Evolutionary conservation across 2,888 invertebrate species (phyloP).

Genomic region (Drosophila gaucha): DNA sequence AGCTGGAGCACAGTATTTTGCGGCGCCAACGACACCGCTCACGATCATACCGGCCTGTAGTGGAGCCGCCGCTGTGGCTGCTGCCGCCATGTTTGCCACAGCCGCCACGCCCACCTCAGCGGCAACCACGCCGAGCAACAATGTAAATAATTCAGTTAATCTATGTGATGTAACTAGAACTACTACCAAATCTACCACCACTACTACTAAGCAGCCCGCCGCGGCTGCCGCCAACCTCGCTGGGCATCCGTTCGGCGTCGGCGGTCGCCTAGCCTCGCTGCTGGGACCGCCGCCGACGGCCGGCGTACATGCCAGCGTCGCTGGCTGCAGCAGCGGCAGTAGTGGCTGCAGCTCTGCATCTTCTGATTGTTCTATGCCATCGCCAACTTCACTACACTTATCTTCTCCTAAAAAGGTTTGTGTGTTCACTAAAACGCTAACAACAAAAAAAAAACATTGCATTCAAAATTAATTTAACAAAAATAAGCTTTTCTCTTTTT

Average conservation of each 20-base stretch:
- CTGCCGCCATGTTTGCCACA: constrained; percentile 76
- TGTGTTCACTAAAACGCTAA: constrained; percentile 78
- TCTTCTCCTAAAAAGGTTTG: constrained; percentile 85
- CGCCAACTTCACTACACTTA: constrained; percentile 85
- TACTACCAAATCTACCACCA: constrained; percentile 78
- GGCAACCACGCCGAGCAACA: constrained; percentile 81
- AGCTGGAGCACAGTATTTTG: constrained; percentile 69
- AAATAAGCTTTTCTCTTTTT: constrained; percentile 45
- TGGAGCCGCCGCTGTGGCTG: constrained; percentile 76
- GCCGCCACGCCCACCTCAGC: constrained; percentile 75
- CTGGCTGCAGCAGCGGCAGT: constrained; percentile 77
- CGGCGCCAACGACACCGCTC: constrained; percentile 78
- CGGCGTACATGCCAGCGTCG: constrained; percentile 43
- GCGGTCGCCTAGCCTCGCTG: constrained; percentile 41
- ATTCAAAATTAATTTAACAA: constrained; percentile 37
- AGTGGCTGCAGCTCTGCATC: constrained; percentile 85
- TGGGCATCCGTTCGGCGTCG: constrained; percentile 34
- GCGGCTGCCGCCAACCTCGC: constrained; percentile 41
- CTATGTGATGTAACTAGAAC: constrained; percentile 84
- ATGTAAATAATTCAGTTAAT: constrained; percentile 85
- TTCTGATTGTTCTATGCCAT: constrained; percentile 85
- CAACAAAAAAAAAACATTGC: constrained; percentile 44
- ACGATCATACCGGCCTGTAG: constrained; percentile 81
- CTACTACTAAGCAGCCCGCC: constrained; percentile 79
- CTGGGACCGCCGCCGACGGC: constrained; percentile 55